phyloP scores from a whole-genome alignment of 1,140 invertebrate species.

The Pseudomyrmex cubaensis region DNA sequence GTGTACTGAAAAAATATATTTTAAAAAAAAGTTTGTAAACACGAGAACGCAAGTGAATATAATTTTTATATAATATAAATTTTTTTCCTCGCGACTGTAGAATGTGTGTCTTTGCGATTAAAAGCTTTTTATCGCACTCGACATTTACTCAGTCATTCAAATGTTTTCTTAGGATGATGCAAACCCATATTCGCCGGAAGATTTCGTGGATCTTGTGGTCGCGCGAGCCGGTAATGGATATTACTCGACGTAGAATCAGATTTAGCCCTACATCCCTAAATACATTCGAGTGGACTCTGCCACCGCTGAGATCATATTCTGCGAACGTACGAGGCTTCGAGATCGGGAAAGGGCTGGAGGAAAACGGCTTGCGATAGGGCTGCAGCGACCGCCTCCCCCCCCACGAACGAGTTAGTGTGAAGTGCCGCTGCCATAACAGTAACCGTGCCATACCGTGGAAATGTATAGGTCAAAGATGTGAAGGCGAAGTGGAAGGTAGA shows the following conservation, averaged over 20 bases:
- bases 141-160: not conserved
- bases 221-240: conserved; percentile 34
- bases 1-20: too few relatives aligned
- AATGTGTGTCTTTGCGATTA: not conserved
- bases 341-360: not conserved
- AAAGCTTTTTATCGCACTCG: not conserved
- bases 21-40: too few relatives aligned
- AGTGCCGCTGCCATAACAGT: conserved; percentile 72
- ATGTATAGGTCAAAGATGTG: conserved; percentile 57
- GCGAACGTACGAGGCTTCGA: conserved; percentile 22
- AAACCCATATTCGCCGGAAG: not conserved
- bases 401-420: conserved; percentile 51
- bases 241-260: conserved; percentile 16
- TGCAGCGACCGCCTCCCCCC: not conserved
- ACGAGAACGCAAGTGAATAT: too few relatives aligned
- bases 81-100: not conserved
- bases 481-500: conserved; percentile 22
- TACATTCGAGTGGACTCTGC: conserved; percentile 41
- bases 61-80: too few relatives aligned
- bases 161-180: not conserved
- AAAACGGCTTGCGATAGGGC: conserved; percentile 48
- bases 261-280: conserved; percentile 45
- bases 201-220: not conserved
- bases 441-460: conserved; percentile 69
- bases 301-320: conserved; percentile 31